These are phyloP conservation scores for Odontophorus gujanensis DNA, from an alignment of 2,113 vertebrate species.

Conservation along the genomic window DNA sequence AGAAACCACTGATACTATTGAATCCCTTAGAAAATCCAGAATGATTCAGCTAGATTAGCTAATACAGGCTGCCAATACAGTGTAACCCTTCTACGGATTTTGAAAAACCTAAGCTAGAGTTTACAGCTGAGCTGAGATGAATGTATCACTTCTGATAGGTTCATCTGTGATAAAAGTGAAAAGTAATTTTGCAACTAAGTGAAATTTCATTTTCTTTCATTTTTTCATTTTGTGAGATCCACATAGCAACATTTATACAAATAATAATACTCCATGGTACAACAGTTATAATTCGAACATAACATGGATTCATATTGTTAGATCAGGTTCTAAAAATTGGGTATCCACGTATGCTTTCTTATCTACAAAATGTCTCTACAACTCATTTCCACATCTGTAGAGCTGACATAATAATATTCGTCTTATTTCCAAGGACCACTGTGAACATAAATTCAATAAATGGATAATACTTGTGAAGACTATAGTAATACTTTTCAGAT, in stretches of 20 bases:
- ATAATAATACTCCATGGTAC: not conserved
- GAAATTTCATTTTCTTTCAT: not conserved
- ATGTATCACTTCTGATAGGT: not conserved
- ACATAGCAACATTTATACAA: not conserved
- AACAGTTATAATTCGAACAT: not conserved
- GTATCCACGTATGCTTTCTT: not conserved
- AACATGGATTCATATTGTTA: not conserved
- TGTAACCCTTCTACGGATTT: not conserved
- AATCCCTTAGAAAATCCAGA: not conserved
- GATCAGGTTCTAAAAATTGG: not conserved
- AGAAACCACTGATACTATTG: not conserved
- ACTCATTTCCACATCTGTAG: not conserved
- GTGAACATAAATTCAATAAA: not conserved
- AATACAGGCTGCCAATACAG: not conserved
- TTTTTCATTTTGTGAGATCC: not conserved
- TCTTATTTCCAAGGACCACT: not conserved
- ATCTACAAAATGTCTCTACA: not conserved
- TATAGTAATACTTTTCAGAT: not conserved
- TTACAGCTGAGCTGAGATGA: not conserved
- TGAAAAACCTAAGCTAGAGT: not conserved
- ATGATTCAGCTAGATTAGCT: not conserved
- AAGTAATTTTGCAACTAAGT: not conserved
- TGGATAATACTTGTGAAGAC: not conserved
- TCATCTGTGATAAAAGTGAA: not conserved
- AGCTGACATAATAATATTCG: not conserved